A percentile compares a stretch with the other conserved stretches of the same genome.
phyloP scores from a whole-genome alignment of 2,113 vertebrate genomes.

The Cariama cristata region DNA sequence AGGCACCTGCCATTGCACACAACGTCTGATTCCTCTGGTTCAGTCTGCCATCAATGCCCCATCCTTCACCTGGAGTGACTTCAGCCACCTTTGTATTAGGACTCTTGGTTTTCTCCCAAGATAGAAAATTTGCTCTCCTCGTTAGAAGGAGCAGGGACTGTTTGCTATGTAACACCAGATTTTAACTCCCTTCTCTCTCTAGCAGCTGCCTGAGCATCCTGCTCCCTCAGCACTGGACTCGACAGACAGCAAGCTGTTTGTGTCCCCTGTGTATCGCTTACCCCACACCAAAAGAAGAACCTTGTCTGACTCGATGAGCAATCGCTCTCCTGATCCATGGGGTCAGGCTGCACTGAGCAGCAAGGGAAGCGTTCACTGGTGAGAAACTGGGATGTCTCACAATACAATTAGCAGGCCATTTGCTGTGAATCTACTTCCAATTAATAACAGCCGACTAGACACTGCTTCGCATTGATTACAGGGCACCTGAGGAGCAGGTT shows the following conservation, averaged over 20 bases:
- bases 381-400: not conserved
- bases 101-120: not conserved
- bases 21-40: not conserved
- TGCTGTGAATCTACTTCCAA: not conserved
- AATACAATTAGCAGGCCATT: not conserved
- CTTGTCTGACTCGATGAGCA: accelerated
- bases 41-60: not conserved
- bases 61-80: not conserved
- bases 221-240: not conserved
- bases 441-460: conserved; percentile 12
- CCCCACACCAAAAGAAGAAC: not conserved
- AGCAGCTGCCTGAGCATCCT: not conserved
- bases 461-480: not conserved
- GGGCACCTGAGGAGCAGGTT: not conserved
- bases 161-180: not conserved
- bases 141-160: not conserved
- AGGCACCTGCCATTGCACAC: not conserved
- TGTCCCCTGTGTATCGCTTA: too few species aligned
- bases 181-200: not conserved
- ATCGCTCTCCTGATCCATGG: not conserved
- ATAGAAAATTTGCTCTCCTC: not conserved
- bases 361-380: not conserved
- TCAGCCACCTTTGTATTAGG: not conserved
- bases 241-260: accelerated
- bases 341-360: not conserved